Base-by-base conservation (phyloP, 2,113 vertebrate genomes). In the Ctenomys sociabilis region DNA sequence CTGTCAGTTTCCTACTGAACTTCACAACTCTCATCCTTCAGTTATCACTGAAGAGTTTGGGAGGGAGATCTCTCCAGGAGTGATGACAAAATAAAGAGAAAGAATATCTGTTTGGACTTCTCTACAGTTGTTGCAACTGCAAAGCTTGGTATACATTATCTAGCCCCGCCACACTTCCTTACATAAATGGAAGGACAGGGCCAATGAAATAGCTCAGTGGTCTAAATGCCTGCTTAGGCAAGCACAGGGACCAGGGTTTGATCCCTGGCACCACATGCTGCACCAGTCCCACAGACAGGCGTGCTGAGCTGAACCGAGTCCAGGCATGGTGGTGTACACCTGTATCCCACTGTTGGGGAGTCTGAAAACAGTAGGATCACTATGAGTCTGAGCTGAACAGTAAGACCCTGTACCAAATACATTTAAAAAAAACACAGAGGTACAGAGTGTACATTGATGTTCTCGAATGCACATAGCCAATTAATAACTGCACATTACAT, bases 11-110 rank as follows among this genome's bases (percentile, higher is more conserved):
- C 21, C 26, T 81, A 10, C 28, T 54, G 17, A 81, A 61, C 73
- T 37, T 82, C 57, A 9, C 28, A 13, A 37, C 22, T 68, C n/a
- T 40, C 37, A 78, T 35, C 49, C 35, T 72, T 84, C 63, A 83
- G 21, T 9, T 91, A 10, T 68, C 30, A 43, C 13, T 40, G 72
- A 91, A 85, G 40, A 72, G 49, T 77, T 35, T 66, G 57, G 30
- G 85, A 78, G 26, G 90, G 85, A 88, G 40, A 17, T 86, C 22
- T 92, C 61, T 82, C 63, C 11, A 64, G 52, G 66, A 96, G 32
- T 0, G 2, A 86, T 52, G 35, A 30, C 30, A n/a, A 83, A 45
- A 49, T 43, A 68, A 32, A 54, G 19, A 78, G 85, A 81, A 90
- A 63, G 45, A 72, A 91, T 87, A 80, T 7, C 63, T 19, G 13